Conservation (phyloP, 2,888 invertebrate genomes). For the Crematogaster levior region DNA sequence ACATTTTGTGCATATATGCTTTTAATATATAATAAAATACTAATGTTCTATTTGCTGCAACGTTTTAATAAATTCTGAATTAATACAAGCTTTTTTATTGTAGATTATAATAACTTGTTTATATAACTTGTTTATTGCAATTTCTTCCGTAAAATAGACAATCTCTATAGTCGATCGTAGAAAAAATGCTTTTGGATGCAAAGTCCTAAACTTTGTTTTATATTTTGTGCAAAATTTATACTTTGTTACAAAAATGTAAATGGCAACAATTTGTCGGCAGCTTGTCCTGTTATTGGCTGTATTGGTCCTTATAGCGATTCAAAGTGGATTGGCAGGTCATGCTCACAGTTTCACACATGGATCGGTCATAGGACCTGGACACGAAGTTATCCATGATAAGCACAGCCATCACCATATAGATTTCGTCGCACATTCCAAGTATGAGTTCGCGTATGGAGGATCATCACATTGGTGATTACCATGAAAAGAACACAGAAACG, state of each 20-base stretch:
- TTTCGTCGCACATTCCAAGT: constrained; percentile 81
- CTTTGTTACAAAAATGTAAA: no score
- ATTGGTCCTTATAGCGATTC: constrained; percentile 75
- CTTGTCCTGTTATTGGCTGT: constrained; percentile 74
- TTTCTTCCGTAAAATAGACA: neutral
- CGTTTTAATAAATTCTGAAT: neutral
- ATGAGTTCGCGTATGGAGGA: constrained; percentile 82
- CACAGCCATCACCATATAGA: constrained; percentile 80
- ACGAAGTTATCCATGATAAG: constrained; percentile 80
- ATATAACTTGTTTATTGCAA: no score
- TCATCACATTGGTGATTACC: constrained; percentile 83
- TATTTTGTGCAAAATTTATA: neutral
- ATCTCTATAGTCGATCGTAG: no score
- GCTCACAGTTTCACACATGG: constrained; percentile 84
- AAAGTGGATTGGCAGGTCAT: constrained; percentile 78
- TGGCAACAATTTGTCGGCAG: constrained; percentile 65
- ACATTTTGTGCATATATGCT: neutral
- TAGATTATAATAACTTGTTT: constrained; percentile 3
- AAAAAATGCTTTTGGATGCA: neutral
- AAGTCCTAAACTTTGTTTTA: neutral
- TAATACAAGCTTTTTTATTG: neutral
- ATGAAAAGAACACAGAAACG: constrained; percentile 84
- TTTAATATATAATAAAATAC: neutral
- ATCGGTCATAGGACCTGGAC: constrained; percentile 81
- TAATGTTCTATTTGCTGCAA: neutral